Conservation (phyloP, 2,797 vertebrate genomes). For the Neosalanx taihuensis region DNA sequence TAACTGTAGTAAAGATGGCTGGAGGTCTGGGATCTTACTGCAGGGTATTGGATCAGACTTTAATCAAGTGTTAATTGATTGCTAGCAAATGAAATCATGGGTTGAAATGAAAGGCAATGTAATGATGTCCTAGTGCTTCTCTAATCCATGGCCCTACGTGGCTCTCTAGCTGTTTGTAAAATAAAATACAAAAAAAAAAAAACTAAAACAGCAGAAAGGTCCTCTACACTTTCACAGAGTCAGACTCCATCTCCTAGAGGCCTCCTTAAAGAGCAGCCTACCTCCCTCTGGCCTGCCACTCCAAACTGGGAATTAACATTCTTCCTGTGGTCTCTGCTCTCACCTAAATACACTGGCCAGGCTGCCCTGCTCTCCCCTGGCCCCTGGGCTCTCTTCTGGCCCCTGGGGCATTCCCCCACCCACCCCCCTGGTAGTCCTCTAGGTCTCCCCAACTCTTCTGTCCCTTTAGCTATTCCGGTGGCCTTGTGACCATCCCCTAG, state of each 20-base stretch:
- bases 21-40: neutral
- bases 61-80: neutral
- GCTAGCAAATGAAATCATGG: neutral
- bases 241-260: slow-evolving; percentile 37
- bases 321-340: slow-evolving; percentile 43
- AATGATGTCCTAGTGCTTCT: too few relatives aligned
- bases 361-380: slow-evolving; percentile 20
- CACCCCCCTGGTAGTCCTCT: slow-evolving; percentile 16
- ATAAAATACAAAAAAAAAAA: too few relatives aligned
- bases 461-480: neutral
- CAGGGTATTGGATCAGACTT: slow-evolving; percentile 19
- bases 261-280: slow-evolving; percentile 4
- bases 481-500: neutral
- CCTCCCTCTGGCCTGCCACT: slow-evolving; percentile 52
- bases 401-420: too few relatives aligned
- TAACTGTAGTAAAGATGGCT: slow-evolving; percentile 9
- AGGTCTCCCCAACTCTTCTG: neutral
- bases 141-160: too few relatives aligned
- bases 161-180: too few relatives aligned
- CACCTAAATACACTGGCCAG: slow-evolving; percentile 22
- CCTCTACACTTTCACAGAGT: slow-evolving; percentile 42
- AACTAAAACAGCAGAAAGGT: slow-evolving; percentile 6
- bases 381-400: neutral
- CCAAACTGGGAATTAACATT: slow-evolving; percentile 60
- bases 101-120: too few relatives aligned